These are phyloP conservation scores for Tragelaphus buxtoni DNA, from an alignment of 2,113 vertebrate genomes.

Conservation along the genomic window DNA sequence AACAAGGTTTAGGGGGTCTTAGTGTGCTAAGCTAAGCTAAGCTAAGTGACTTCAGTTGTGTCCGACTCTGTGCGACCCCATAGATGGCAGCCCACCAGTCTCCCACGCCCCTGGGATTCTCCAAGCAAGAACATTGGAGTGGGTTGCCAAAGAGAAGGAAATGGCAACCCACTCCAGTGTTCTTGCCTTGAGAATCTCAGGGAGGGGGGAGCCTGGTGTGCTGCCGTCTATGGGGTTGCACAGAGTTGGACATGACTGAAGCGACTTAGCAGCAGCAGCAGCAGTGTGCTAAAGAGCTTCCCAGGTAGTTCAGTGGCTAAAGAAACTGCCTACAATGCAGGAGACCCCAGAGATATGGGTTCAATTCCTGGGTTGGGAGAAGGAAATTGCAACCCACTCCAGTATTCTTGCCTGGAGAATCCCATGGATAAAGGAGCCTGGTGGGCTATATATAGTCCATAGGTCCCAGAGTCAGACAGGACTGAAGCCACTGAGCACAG, in stretches of 20 bases:
- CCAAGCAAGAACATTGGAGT: too few species aligned
- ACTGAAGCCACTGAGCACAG: neutral
- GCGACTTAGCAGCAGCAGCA: too few species aligned
- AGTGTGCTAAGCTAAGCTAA: neutral
- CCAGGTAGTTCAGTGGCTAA: neutral
- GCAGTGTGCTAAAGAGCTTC: neutral
- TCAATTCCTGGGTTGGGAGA: neutral
- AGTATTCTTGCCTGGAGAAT: neutral
- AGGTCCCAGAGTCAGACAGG: fast-evolving
- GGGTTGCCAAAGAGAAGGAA: neutral
- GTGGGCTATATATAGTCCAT: neutral
- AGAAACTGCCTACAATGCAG: neutral
- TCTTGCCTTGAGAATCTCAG: too few species aligned
- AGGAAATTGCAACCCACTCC: neutral
- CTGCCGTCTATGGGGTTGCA: too few species aligned
- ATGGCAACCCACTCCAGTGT: too few species aligned
- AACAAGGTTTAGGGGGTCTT: neutral
- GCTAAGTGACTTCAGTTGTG: too few species aligned
- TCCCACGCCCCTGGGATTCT: too few species aligned
- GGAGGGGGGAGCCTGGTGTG: too few species aligned
- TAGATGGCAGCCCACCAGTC: too few species aligned
- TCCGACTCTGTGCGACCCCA: too few species aligned
- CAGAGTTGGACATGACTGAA: too few species aligned
- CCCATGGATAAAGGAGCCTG: neutral
- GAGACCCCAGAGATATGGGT: neutral